Base-by-base conservation (phyloP, 2,797 vertebrate species). In the Leuciscus waleckii region DNA sequence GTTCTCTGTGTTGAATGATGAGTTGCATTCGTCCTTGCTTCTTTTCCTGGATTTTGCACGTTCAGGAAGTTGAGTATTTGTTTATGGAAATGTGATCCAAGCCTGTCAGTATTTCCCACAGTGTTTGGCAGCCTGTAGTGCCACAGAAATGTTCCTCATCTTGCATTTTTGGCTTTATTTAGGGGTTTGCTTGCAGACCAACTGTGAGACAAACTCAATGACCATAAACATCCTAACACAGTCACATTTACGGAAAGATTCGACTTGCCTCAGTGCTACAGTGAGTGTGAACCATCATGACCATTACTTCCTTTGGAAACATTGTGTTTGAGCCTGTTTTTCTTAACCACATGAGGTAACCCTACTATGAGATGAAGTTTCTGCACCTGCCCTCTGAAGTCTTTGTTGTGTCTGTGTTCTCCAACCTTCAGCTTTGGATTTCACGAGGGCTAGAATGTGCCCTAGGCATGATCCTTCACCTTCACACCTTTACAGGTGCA, bases 61-160 rank as follows among this genome's bases (percentile, higher is more conserved):
- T 82, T 88, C 90, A 87, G 92, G 92, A 93, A 94, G 87, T 73
- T 37, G 51, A 82, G 2, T 93, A 90, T 93, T 94, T 93, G 92
- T 94, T 93, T 94, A 93, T 95, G 93, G 93, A 94, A 93, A 94
- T 93, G 3, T 83, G 90, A 94, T 91, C 92, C 70, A 2, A 71
- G 85, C 83, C 90, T 83, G 91, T 92, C 89, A 89, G 82, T 80
- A 39, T 88, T 92, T 90, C 88, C 87, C 85, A 85, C 86, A 84
- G 80, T 89, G 87, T 87, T 91, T 90, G 89, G 87, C 92, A 77
- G 87, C 86, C 87, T 85, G 83, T 83, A 65, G 81, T 58, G 85
- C 74, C 58, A 41, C 67, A 90, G 88, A 83, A 91, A 91, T 91
- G 85, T 80, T 32, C 83, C 86, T 86, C 84, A 69, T 87, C 63